Conservation (phyloP, 2,113 vertebrate species). For the Paramisgurnus dabryanus region DNA sequence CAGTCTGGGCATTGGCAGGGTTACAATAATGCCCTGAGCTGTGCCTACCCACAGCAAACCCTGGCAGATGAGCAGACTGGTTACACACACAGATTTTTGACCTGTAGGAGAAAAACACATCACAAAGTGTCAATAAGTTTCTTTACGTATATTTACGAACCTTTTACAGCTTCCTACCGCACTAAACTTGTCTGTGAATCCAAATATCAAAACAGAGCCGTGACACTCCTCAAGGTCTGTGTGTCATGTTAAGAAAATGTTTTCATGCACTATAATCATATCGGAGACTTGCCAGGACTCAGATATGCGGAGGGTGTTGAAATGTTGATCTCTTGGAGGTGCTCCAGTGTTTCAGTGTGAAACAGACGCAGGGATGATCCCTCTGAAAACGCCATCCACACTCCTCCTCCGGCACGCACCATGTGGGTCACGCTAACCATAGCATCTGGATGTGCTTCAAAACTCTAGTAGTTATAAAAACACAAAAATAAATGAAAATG, state of each 20-base stretch:
- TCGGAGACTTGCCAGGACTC: slow-evolving; percentile 74
- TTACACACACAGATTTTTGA: slow-evolving; percentile 77
- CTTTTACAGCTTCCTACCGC: not conserved
- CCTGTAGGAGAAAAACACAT: slow-evolving; percentile 61
- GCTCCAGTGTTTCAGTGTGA: slow-evolving; percentile 85
- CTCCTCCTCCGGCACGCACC: slow-evolving; percentile 81
- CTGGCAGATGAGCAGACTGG: slow-evolving; percentile 85
- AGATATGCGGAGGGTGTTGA: slow-evolving; percentile 81
- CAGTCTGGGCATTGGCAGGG: slow-evolving; percentile 82
- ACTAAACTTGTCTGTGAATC: not conserved
- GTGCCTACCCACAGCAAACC: slow-evolving; percentile 88
- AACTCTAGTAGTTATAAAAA: slow-evolving; percentile 65
- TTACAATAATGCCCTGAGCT: slow-evolving; percentile 80
- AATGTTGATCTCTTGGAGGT: slow-evolving; percentile 87
- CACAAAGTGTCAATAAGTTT: not conserved
- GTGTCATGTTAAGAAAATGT: not conserved
- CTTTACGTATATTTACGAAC: not conserved
- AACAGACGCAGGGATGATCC: slow-evolving; percentile 86
- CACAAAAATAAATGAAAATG: slow-evolving; percentile 20
- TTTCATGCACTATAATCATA: not conserved
- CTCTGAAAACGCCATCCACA: slow-evolving; percentile 85
- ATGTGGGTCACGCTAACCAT: slow-evolving; percentile 77
- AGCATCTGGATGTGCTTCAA: slow-evolving; percentile 79
- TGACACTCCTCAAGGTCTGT: slow-evolving; percentile 7
- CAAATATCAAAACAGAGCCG: not conserved